phyloP scores from a whole-genome alignment of 2,797 vertebrate species.

The Enteromius argenteus region DNA sequence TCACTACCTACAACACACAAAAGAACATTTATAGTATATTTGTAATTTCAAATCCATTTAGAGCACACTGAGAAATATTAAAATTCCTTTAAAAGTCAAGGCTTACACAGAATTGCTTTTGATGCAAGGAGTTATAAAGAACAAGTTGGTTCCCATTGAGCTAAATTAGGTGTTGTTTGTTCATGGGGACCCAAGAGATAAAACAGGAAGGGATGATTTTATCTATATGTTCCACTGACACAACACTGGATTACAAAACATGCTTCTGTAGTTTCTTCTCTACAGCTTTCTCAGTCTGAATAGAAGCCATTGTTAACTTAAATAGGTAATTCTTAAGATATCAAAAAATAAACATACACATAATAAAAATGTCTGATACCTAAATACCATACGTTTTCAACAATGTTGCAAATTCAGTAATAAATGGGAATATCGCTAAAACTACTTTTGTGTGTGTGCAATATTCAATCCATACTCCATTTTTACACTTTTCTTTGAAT shows the following conservation, averaged over 20 bases:
- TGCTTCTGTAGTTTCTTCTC: slow-evolving; percentile 5
- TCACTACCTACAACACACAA: slow-evolving; percentile 81
- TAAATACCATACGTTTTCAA: neutral
- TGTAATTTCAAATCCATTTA: slow-evolving; percentile 3
- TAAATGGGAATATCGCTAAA: neutral
- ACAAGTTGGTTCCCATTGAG: slow-evolving; percentile 19
- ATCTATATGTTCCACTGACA: slow-evolving; percentile 31
- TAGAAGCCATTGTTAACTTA: neutral
- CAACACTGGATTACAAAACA: slow-evolving; percentile 17
- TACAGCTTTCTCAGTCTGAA: neutral
- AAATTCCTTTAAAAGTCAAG: neutral
- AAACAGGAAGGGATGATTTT: slow-evolving; percentile 58
- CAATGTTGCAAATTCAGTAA: neutral
- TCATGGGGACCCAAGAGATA: slow-evolving; percentile 61
- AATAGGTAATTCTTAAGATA: neutral
- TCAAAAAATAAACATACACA: neutral
- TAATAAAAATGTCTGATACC: neutral
- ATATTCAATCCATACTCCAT: neutral
- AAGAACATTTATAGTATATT: neutral
- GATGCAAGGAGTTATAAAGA: slow-evolving; percentile 9
- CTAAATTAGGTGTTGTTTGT: slow-evolving; percentile 52
- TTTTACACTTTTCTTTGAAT: neutral
- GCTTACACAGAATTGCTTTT: neutral
- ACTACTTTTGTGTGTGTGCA: neutral
- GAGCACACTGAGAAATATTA: neutral